Conservation (phyloP, 2,113 vertebrate genomes). For the Choloepus hoffmanni region DNA sequence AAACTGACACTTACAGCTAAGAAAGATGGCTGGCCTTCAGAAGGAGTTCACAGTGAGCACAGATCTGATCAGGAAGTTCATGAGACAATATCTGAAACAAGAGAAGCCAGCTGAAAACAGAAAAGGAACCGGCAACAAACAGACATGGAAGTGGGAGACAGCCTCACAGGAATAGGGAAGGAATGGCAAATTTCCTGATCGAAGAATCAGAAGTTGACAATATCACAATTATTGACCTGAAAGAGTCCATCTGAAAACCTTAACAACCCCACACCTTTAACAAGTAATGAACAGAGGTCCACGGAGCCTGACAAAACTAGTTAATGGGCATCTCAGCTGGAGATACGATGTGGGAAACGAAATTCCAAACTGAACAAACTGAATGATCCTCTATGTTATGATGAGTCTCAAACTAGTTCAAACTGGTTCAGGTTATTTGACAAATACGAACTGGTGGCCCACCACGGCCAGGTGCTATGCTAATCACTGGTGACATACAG, state of each 20-base stretch:
- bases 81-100: neutral
- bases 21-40: neutral
- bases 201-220: neutral
- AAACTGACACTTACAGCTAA: neutral
- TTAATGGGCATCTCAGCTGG: neutral
- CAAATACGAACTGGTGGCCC: neutral
- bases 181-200: too few relatives aligned
- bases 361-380: neutral
- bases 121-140: rapidly evolving
- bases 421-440: neutral
- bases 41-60: neutral
- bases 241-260: neutral
- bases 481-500: neutral
- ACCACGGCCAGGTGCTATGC: rapidly evolving
- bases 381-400: rapidly evolving
- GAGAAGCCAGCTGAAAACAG: neutral
- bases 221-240: neutral
- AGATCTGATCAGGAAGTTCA: neutral
- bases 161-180: rapidly evolving
- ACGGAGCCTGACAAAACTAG: neutral
- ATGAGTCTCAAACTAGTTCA: neutral
- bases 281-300: neutral
- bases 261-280: neutral
- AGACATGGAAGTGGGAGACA: neutral
- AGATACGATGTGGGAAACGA: neutral